These are phyloP conservation scores for Pinna nobilis DNA, from an alignment of 1,140 invertebrate species.

Conservation along the genomic window DNA sequence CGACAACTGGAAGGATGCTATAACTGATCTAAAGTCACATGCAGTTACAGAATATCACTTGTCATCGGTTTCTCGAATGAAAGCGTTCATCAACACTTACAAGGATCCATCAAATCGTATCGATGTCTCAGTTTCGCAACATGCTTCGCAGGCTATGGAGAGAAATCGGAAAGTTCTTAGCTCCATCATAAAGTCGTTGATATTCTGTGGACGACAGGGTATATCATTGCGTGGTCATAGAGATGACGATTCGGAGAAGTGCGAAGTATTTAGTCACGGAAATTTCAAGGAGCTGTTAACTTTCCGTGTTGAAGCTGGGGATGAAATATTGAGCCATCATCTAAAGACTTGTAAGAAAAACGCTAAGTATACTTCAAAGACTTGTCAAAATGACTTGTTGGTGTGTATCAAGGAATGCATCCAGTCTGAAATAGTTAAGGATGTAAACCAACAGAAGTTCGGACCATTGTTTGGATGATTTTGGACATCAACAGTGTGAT, in stretches of 20 bases:
- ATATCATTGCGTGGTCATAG: constrained; percentile 29
- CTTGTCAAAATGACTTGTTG: constrained; percentile 42
- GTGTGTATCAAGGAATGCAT: constrained; percentile 40
- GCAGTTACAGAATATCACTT: constrained; percentile 2
- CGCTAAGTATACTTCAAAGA: constrained; percentile 39
- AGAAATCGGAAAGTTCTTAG: constrained; percentile 8
- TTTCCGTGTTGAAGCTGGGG: constrained; percentile 21
- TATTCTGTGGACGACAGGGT: constrained; percentile 40
- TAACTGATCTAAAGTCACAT: constrained; percentile 8
- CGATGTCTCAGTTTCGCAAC: not conserved
- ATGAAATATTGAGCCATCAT: constrained; percentile 31
- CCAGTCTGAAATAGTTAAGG: constrained; percentile 36
- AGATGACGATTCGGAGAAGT: constrained; percentile 21
- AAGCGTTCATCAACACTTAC: not conserved
- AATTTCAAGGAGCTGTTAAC: constrained; percentile 46
- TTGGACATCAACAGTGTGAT: constrained; percentile 41
- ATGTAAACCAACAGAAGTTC: constrained; percentile 29
- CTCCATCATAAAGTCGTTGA: constrained; percentile 9
- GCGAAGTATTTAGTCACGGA: constrained; percentile 26
- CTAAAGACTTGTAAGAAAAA: constrained; percentile 26
- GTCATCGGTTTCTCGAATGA: constrained; percentile 3
- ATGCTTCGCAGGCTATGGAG: not conserved
- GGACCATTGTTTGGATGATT: constrained; percentile 39
- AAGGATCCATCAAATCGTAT: not conserved
- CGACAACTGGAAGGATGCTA: constrained; percentile 17